Percentiles rank a stretch among this genome's conserved stretches.
phyloP scores from a whole-genome alignment of 53 echinoderm and acorn worm species.

The Zoroaster sp. region DNA sequence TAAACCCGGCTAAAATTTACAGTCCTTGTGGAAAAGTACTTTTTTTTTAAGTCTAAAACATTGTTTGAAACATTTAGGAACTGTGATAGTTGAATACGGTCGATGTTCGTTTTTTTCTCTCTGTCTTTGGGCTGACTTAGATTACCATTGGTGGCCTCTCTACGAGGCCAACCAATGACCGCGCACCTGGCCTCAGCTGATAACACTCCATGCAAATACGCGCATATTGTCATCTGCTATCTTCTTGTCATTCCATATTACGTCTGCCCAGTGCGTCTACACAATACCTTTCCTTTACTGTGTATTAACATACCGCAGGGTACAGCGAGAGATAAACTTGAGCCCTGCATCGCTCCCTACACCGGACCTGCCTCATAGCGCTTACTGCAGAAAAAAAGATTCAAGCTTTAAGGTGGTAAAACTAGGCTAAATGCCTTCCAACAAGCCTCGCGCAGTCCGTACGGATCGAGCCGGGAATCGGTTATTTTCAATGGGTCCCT shows the following conservation, averaged over 20 bases:
- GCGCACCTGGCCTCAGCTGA: slow-evolving; percentile 38
- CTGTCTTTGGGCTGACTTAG: background rate
- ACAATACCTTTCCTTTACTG: slow-evolving; percentile 25
- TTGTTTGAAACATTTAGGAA: too few species aligned
- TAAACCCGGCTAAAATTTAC: too few species aligned
- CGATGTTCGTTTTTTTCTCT: background rate
- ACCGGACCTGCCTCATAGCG: slow-evolving; percentile 3
- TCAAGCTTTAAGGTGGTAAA: background rate
- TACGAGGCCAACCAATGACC: background rate
- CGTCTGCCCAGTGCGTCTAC: slow-evolving; percentile 45
- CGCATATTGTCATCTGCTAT: slow-evolving; percentile 46
- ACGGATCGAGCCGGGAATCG: background rate
- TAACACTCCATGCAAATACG: slow-evolving; percentile 16
- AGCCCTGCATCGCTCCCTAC: background rate
- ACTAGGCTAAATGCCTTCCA: slow-evolving; percentile 24
- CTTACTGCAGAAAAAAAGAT: background rate
- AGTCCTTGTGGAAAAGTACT: too few species aligned
- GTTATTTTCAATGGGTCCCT: background rate
- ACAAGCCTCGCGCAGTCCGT: background rate
- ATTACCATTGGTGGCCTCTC: background rate
- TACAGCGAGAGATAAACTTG: background rate
- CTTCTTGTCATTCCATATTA: slow-evolving; percentile 46
- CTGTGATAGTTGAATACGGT: background rate
- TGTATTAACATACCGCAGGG: slow-evolving; percentile 40
- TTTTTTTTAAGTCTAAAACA: too few species aligned